Evolutionary conservation across 2,888 invertebrate species (phyloP).

Genomic region (Crocallis elinguaria): DNA sequence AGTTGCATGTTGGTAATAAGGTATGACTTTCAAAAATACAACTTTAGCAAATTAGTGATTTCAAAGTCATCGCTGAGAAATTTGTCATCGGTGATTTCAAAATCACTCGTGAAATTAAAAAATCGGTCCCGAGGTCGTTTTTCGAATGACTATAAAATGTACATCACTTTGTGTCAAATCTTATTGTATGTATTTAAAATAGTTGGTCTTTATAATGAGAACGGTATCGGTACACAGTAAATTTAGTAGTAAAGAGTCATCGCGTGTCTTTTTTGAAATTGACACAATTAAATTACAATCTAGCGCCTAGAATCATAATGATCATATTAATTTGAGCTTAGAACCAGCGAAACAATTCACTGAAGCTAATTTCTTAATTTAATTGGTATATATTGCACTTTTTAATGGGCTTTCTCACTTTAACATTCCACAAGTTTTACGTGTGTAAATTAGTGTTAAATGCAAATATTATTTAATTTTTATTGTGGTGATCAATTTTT

Average conservation of each 20-base stretch:
- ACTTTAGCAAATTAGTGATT: too few species aligned
- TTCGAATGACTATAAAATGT: background rate
- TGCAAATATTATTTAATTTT: background rate
- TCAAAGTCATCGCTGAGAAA: too few species aligned
- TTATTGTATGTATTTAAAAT: background rate
- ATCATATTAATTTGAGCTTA: too few species aligned
- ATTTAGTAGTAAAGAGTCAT: background rate
- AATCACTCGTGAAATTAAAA: too few species aligned
- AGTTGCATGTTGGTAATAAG: too few species aligned
- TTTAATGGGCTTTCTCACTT: slow-evolving; percentile 15
- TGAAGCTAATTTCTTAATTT: background rate
- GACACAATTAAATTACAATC: background rate
- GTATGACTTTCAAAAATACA: too few species aligned
- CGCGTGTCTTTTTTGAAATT: background rate
- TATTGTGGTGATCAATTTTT: slow-evolving; percentile 9
- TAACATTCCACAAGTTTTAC: slow-evolving; percentile 26
- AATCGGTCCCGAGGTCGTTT: too few species aligned
- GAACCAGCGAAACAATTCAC: too few species aligned
- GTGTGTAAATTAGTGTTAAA: slow-evolving; percentile 10
- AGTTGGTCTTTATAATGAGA: background rate
- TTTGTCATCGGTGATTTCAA: too few species aligned
- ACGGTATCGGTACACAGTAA: background rate
- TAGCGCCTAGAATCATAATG: too few species aligned
- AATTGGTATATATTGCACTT: slow-evolving; percentile 1
- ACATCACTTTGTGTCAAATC: slow-evolving; percentile 10